Conservation (phyloP, 2,797 vertebrate species). For the Hydrophis major region DNA sequence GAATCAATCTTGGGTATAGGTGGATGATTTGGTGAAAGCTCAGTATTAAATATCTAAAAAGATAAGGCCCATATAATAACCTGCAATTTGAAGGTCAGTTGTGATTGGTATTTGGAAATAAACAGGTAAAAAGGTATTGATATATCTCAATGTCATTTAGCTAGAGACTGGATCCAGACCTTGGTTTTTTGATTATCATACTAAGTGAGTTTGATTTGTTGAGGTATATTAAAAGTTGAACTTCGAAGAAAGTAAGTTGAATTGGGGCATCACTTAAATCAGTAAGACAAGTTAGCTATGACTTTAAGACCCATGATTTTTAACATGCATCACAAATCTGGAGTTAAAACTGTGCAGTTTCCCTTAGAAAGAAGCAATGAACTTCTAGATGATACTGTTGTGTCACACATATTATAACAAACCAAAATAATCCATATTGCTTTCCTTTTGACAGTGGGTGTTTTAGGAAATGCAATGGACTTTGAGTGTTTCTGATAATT, state of each 20-base stretch:
- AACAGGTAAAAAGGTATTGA: not conserved
- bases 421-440: not conserved
- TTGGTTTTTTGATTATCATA: not conserved
- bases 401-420: not conserved
- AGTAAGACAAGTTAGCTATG: not conserved
- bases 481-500: not conserved
- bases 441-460: not conserved
- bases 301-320: not conserved
- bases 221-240: not conserved
- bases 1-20: not conserved
- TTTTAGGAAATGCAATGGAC: not conserved
- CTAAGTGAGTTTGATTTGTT: not conserved
- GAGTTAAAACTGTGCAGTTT: not conserved
- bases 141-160: not conserved
- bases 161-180: not conserved
- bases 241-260: not conserved
- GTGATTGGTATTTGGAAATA: not conserved
- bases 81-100: not conserved
- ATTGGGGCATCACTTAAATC: not conserved
- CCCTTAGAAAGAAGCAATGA: not conserved
- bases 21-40: not conserved
- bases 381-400: not conserved
- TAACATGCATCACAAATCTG: not conserved
- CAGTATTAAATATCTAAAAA: not conserved
- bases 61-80: not conserved